Evolutionary conservation across 2,888 invertebrate species (phyloP).

Genomic region (Protonemura montana): DNA sequence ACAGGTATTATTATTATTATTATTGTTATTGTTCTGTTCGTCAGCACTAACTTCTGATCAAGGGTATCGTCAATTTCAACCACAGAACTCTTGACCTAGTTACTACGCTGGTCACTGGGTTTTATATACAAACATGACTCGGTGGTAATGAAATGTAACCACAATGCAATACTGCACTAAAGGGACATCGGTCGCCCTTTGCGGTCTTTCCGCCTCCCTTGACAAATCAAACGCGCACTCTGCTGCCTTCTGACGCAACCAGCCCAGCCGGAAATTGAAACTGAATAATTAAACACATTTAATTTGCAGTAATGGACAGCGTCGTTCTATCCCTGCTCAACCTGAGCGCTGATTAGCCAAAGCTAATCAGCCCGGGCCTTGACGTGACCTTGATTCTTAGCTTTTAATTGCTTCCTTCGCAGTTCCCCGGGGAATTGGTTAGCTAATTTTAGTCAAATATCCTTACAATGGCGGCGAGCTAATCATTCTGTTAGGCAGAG

Average conservation of each 20-base stretch:
- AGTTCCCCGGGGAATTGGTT: not conserved
- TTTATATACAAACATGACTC: no score
- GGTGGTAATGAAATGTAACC: no score
- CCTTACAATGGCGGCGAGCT: not conserved
- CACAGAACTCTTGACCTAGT: no score
- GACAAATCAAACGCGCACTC: not conserved
- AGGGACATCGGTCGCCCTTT: no score
- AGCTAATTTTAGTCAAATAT: not conserved
- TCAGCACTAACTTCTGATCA: no score
- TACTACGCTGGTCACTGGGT: no score
- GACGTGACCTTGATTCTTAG: not conserved
- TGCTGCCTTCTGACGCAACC: not conserved
- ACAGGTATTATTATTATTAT: no score
- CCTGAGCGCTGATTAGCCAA: not conserved
- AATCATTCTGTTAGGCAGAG: not conserved
- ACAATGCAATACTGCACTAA: no score
- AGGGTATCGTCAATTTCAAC: no score
- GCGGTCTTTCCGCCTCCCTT: no score
- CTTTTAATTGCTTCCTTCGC: not conserved
- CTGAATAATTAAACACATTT: not conserved
- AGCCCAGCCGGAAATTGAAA: not conserved
- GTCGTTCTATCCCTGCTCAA: not conserved
- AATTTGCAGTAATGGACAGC: not conserved
- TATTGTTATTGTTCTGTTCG: no score
- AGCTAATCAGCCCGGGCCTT: not conserved